A percentile compares a stretch with the other conserved stretches of the same genome.
Evolutionary conservation across 2,797 vertebrate genomes (phyloP).

Genomic region (Gambelia wislizenii): DNA sequence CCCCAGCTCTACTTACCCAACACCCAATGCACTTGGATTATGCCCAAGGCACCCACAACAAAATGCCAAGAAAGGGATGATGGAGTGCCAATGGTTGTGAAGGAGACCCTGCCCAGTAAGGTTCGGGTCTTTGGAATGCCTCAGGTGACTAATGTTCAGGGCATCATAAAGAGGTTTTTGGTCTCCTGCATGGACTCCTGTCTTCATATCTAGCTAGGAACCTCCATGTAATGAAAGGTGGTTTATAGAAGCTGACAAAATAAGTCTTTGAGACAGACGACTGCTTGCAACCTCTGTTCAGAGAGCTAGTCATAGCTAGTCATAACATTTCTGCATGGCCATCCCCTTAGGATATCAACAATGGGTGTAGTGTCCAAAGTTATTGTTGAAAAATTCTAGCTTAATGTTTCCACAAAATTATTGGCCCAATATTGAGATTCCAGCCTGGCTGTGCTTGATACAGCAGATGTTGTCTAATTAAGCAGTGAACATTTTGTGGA

Average conservation of each 20-base stretch:
- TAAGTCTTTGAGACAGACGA: background rate
- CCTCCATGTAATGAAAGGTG: background rate
- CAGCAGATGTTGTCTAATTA: background rate
- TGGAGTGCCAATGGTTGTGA: background rate
- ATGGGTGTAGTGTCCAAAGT: background rate
- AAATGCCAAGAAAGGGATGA: background rate
- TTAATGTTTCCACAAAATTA: too few relatives aligned
- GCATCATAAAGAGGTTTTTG: background rate
- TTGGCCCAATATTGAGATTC: background rate
- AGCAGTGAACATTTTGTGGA: background rate
- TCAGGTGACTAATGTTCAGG: background rate
- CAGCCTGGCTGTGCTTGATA: background rate
- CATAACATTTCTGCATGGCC: background rate
- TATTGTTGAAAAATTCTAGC: background rate
- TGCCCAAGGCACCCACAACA: background rate
- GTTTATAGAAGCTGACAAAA: background rate
- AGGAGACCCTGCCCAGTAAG: background rate
- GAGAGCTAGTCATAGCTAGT: background rate
- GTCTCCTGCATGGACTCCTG: background rate
- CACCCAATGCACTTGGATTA: background rate
- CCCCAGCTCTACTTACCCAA: background rate
- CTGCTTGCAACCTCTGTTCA: background rate
- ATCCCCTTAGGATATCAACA: background rate
- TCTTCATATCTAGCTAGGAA: background rate
- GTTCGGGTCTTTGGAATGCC: background rate